Evolutionary conservation across 2,888 invertebrate species (phyloP).

Genomic region (Lepidochrysops patricia): DNA sequence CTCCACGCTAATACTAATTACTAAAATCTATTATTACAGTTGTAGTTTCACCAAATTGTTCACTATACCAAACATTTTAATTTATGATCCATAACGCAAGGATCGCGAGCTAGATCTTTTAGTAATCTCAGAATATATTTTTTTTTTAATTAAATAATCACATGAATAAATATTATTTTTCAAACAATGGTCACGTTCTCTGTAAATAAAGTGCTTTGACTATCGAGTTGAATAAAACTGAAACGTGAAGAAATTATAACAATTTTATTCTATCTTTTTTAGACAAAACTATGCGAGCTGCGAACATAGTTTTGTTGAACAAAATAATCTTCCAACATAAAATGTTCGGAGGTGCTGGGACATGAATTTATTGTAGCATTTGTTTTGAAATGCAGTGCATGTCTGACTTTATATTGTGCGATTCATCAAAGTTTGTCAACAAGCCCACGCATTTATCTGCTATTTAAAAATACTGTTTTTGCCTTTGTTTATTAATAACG

Average conservation of each 20-base stretch:
- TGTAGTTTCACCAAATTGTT: too few species aligned
- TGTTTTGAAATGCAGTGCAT: conserved; percentile 16
- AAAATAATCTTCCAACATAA: conserved; percentile 4
- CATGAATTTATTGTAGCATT: conserved; percentile 13
- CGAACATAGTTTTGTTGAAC: conserved; percentile 5
- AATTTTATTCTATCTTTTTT: conserved; percentile 2
- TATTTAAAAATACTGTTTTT: conserved; percentile 23
- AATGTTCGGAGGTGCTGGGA: conserved; percentile 11
- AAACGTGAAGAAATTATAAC: background rate
- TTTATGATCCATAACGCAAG: too few species aligned
- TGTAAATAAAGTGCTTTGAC: background rate
- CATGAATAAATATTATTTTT: too few species aligned
- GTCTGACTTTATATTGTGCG: conserved; percentile 19
- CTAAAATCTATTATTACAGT: too few species aligned
- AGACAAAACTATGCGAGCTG: background rate
- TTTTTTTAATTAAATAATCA: too few species aligned
- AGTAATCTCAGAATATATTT: too few species aligned
- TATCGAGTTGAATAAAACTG: background rate
- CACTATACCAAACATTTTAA: too few species aligned
- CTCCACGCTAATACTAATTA: too few species aligned
- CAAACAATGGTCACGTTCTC: background rate
- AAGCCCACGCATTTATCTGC: conserved; percentile 45
- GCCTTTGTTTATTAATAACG: background rate
- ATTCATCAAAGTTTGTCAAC: conserved; percentile 29
- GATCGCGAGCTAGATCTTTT: too few species aligned